phyloP scores from a whole-genome alignment of 2,888 invertebrate genomes.

The Limenitis arthemis region DNA sequence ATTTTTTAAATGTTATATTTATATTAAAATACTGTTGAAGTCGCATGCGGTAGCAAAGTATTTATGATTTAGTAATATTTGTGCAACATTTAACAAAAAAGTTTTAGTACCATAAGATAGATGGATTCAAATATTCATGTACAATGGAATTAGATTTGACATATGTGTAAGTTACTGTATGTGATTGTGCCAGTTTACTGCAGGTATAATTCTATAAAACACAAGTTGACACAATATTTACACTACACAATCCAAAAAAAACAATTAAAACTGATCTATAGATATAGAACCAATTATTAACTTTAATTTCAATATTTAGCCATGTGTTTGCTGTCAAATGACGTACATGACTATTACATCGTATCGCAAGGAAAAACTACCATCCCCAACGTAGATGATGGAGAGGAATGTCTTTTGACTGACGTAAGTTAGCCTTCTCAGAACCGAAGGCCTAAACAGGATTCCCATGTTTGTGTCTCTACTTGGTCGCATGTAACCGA shows the following conservation, averaged over 20 bases:
- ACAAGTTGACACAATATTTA: too few species aligned
- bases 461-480: slow-evolving; percentile 31
- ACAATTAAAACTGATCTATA: slow-evolving; percentile 15
- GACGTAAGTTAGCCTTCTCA: slow-evolving; percentile 79
- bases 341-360: slow-evolving; percentile 89
- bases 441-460: slow-evolving; percentile 41
- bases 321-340: slow-evolving; percentile 81
- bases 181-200: too few species aligned
- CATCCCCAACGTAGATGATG: slow-evolving; percentile 93
- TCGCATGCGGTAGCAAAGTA: too few species aligned
- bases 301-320: slow-evolving; percentile 70
- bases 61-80: too few species aligned
- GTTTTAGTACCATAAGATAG: too few species aligned
- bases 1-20: too few species aligned
- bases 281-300: slow-evolving; percentile 34
- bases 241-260: slow-evolving; percentile 1
- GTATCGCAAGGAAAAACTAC: slow-evolving; percentile 94
- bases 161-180: too few species aligned
- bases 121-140: too few species aligned
- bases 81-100: too few species aligned
- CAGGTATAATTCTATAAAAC: too few species aligned
- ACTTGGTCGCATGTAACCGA: slow-evolving; percentile 39
- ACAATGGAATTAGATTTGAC: too few species aligned
- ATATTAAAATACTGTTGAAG: too few species aligned
- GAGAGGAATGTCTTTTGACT: slow-evolving; percentile 86